These are phyloP conservation scores for Tubulanus polymorphus DNA, from an alignment of 2,888 invertebrate genomes.

Conservation along the genomic window DNA sequence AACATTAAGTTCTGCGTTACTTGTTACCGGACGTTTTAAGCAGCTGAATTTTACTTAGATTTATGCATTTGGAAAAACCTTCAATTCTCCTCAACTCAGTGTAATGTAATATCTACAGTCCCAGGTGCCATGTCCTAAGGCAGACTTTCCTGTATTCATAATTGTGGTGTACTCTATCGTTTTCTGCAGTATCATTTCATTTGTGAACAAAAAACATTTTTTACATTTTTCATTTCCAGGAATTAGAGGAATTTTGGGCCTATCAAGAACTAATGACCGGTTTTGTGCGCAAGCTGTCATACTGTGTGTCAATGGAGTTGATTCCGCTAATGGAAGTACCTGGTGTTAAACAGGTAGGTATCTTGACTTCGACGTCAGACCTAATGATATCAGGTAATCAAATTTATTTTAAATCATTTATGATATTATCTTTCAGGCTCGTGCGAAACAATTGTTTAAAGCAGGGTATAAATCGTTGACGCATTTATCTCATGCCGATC, in stretches of 20 bases:
- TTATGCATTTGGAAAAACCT: no score
- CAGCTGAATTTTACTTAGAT: no score
- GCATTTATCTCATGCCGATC: constrained; percentile 70
- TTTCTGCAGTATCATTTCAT: no score
- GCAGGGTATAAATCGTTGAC: constrained; percentile 78
- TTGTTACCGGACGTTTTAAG: no score
- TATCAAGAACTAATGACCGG: constrained; percentile 71
- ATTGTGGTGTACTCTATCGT: no score
- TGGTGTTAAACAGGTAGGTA: constrained; percentile 71
- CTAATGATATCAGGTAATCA: neutral
- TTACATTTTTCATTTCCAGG: constrained; percentile 51
- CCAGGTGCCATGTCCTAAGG: constrained; percentile 12
- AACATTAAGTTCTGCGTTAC: no score
- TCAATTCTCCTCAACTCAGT: no score
- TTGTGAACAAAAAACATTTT: no score
- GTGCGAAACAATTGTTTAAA: constrained; percentile 77
- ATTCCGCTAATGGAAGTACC: constrained; percentile 82
- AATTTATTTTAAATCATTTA: no score
- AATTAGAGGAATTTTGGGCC: constrained; percentile 76
- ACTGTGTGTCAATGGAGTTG: constrained; percentile 77
- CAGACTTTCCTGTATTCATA: no score
- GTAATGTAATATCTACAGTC: constrained; percentile 10
- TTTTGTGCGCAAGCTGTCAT: constrained; percentile 71
- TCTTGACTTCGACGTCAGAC: neutral
- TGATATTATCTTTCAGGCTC: constrained; percentile 58